These are phyloP conservation scores for Stenolophus ochropezus DNA, from an alignment of 2,888 invertebrate species.

Conservation along the genomic window DNA sequence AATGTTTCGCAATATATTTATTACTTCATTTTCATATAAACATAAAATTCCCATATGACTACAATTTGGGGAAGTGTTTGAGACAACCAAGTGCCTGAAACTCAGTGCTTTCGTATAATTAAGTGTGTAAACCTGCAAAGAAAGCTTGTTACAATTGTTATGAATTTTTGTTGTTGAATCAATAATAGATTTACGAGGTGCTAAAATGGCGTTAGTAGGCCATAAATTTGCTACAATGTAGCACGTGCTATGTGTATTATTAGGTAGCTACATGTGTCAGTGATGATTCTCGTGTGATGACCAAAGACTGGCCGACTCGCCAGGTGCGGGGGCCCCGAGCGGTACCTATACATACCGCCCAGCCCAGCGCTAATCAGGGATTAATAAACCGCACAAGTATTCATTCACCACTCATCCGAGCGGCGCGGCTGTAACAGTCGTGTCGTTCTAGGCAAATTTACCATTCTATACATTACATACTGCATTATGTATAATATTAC, in stretches of 20 bases:
- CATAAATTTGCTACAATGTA: constrained; percentile 56
- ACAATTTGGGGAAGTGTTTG: constrained; percentile 1
- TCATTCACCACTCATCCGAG: constrained; percentile 47
- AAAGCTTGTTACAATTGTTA: constrained; percentile 6
- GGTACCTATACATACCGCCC: constrained; percentile 59
- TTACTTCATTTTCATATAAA: constrained; percentile 6
- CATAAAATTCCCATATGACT: not conserved
- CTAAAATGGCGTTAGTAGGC: constrained; percentile 41
- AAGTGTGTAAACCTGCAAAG: constrained; percentile 3
- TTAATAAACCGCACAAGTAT: constrained; percentile 59
- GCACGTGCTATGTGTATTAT: constrained; percentile 31
- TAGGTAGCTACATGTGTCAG: constrained; percentile 49
- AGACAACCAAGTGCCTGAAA: constrained; percentile 12
- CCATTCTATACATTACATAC: constrained; percentile 41
- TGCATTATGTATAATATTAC: constrained; percentile 54
- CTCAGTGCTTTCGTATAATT: constrained; percentile 11
- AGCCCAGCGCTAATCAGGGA: constrained; percentile 55
- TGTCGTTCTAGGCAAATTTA: constrained; percentile 54
- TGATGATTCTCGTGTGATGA: constrained; percentile 54
- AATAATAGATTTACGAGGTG: constrained; percentile 29
- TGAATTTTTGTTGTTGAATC: constrained; percentile 22
- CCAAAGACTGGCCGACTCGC: constrained; percentile 51
- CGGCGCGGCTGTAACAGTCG: not conserved
- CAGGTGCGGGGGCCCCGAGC: constrained; percentile 29
- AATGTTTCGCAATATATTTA: not conserved